These are phyloP conservation scores for Pseudolaguvia tuberculata DNA, from an alignment of 2,113 vertebrate species.

Conservation along the genomic window DNA sequence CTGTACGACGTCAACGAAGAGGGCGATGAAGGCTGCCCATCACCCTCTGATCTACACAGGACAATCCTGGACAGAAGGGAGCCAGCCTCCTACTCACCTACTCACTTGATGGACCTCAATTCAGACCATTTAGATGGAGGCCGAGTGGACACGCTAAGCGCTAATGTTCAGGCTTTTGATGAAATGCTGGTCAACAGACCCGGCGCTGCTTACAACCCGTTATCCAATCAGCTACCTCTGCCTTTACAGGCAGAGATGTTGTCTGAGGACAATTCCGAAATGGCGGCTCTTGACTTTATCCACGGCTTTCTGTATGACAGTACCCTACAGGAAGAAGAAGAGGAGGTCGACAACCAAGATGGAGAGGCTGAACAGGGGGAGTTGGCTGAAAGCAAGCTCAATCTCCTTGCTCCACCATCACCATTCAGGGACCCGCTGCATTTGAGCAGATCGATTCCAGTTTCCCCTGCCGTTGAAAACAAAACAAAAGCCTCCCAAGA, in stretches of 20 bases:
- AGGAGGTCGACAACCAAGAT: conserved; percentile 61
- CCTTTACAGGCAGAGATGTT: conserved; percentile 63
- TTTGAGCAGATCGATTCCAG: conserved; percentile 77
- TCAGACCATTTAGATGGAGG: conserved; percentile 75
- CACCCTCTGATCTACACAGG: conserved; percentile 60
- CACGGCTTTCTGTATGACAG: conserved; percentile 81
- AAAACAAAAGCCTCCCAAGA: conserved; percentile 76
- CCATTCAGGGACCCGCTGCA: conserved; percentile 93
- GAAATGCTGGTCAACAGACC: conserved; percentile 53
- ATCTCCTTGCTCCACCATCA: conserved; percentile 86
- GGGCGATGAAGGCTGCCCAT: conserved; percentile 63
- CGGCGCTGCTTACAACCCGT: conserved; percentile 59
- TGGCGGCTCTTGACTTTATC: conserved; percentile 79
- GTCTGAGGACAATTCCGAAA: conserved; percentile 64
- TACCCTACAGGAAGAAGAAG: conserved; percentile 58
- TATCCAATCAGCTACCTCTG: conserved; percentile 64
- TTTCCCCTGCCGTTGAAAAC: conserved; percentile 78
- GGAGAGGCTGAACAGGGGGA: conserved; percentile 60
- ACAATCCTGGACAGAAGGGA: conserved; percentile 59
- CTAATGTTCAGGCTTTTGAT: conserved; percentile 67
- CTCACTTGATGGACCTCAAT: conserved; percentile 62
- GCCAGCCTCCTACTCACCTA: conserved; percentile 69
- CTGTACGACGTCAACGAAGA: conserved; percentile 82
- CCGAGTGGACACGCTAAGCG: conserved; percentile 72
- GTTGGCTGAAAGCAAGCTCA: conserved; percentile 71